Conservation (phyloP, 2,797 vertebrate genomes). For the Coregonus suidteri region DNA sequence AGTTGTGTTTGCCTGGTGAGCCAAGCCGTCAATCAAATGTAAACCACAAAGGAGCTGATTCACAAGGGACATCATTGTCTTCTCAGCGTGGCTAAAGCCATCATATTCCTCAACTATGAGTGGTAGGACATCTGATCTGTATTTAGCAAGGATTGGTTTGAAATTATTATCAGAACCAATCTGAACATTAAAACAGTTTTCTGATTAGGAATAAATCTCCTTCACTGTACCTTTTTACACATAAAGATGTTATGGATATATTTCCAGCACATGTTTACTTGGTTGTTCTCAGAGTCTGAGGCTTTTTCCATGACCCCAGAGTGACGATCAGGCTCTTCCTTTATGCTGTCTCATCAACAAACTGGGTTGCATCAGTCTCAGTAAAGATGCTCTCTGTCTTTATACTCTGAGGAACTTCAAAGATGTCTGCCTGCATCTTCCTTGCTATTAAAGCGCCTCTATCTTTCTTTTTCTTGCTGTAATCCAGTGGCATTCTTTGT, state of each 20-base stretch:
- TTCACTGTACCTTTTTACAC: background rate
- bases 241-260: background rate
- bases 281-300: background rate
- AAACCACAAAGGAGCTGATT: slow-evolving; percentile 10
- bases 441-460: too few species aligned
- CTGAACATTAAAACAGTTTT: background rate
- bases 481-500: slow-evolving; percentile 2
- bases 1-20: slow-evolving; percentile 4
- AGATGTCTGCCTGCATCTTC: too few species aligned
- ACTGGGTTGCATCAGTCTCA: background rate
- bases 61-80: background rate
- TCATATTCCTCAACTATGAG: background rate
- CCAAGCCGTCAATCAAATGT: slow-evolving; percentile 18
- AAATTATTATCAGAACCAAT: background rate
- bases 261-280: background rate
- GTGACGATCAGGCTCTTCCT: background rate
- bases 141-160: background rate
- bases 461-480: background rate
- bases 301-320: background rate
- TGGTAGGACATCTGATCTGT: slow-evolving; percentile 7
- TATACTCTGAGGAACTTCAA: background rate
- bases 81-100: background rate
- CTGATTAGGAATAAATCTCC: background rate
- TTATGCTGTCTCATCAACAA: background rate
- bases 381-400: background rate